These are phyloP conservation scores for Stichodactyla mertensii DNA, from an alignment of 64 coral and sea anemone species.

Conservation along the genomic window DNA sequence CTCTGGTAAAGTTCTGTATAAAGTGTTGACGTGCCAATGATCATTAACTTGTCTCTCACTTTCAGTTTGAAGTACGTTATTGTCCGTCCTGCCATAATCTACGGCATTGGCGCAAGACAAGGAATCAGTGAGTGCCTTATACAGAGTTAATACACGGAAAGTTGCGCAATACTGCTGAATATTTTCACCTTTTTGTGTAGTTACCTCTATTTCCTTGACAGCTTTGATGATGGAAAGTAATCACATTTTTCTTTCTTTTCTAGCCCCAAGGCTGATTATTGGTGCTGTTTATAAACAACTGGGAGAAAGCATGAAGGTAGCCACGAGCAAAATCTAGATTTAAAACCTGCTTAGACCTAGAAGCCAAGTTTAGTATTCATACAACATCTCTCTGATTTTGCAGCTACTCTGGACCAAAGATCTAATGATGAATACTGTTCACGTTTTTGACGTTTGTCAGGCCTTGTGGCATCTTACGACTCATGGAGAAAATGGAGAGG, in stretches of 20 bases:
- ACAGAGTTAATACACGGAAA: neutral
- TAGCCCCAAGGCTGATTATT: constrained; percentile 89
- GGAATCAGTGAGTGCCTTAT: constrained; percentile 69
- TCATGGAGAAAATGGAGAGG: constrained; percentile 56
- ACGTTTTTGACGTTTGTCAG: constrained; percentile 87
- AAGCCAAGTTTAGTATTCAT: neutral
- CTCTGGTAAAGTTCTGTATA: no score
- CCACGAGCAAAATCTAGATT: no score
- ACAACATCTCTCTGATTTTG: neutral
- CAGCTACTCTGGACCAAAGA: constrained; percentile 97
- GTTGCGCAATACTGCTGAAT: neutral
- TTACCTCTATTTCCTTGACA: no score
- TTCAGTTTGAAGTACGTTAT: constrained; percentile 87
- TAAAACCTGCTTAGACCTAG: no score
- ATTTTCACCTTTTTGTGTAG: neutral
- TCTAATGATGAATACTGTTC: constrained; percentile 93
- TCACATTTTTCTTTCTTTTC: constrained; percentile 6
- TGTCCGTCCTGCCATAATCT: constrained; percentile 86
- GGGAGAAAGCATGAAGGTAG: constrained; percentile 88
- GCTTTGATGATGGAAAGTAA: neutral
- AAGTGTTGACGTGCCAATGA: no score
- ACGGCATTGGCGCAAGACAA: constrained; percentile 80
- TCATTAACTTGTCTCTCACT: neutral
- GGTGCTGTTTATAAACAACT: constrained; percentile 97
- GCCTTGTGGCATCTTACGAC: constrained; percentile 84